phyloP scores from a whole-genome alignment of 2,113 vertebrate species.

The Pandion haliaetus region DNA sequence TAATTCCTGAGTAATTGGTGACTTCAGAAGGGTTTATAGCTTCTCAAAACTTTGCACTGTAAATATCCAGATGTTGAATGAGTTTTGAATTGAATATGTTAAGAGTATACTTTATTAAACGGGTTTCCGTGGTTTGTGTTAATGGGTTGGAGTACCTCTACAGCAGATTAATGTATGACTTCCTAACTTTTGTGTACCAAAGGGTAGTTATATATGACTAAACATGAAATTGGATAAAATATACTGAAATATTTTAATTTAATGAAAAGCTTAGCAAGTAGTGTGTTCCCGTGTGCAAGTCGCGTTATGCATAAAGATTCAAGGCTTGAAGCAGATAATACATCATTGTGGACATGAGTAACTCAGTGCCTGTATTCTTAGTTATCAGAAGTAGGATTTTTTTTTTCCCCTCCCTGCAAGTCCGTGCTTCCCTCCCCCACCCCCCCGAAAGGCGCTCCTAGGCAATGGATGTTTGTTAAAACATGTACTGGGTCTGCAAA shows the following conservation, averaged over 20 bases:
- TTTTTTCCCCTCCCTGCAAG: not conserved
- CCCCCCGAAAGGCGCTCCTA: not conserved
- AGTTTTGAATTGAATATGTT: not conserved
- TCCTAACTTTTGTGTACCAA: not conserved
- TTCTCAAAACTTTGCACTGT: not conserved
- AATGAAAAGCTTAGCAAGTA: not conserved
- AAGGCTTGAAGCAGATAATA: not conserved
- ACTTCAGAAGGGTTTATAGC: not conserved
- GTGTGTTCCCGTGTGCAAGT: not conserved
- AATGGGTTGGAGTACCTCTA: not conserved
- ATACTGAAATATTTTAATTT: not conserved
- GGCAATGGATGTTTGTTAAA: not conserved
- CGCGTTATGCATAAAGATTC: not conserved
- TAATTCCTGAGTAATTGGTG: not conserved
- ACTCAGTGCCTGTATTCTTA: not conserved
- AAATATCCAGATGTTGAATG: not conserved
- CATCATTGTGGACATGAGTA: rapidly evolving
- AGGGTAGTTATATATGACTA: not conserved
- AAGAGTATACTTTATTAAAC: not conserved
- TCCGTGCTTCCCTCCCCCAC: not conserved
- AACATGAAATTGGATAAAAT: not conserved
- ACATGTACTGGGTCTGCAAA: not conserved
- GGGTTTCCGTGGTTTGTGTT: not conserved
- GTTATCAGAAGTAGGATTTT: not conserved
- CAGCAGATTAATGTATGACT: not conserved